A percentile compares a stretch with the other conserved stretches of the same genome.
Evolutionary conservation across 1,140 invertebrate species (phyloP).

Genomic region (Chrysopa pallens): DNA sequence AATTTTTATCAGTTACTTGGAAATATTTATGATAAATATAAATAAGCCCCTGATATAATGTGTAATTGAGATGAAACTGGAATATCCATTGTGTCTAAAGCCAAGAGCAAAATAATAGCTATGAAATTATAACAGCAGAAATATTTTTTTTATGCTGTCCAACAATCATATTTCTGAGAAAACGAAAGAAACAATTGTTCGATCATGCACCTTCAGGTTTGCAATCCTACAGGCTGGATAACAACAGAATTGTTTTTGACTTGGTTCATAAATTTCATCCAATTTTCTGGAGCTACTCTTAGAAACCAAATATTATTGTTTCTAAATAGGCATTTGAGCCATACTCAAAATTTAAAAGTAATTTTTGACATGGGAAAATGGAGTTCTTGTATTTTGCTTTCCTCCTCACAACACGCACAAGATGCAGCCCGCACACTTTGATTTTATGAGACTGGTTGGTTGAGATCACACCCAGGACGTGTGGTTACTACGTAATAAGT

Average conservation of each 20-base stretch:
- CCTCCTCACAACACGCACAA: too few relatives aligned
- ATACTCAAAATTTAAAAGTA: conserved; percentile 14
- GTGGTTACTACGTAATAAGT: too few relatives aligned
- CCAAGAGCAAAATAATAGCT: conserved; percentile 16
- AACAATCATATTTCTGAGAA: conserved; percentile 14
- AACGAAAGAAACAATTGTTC: conserved; percentile 11
- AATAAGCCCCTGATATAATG: conserved; percentile 13
- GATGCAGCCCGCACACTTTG: too few relatives aligned
- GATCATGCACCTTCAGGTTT: conserved; percentile 12
- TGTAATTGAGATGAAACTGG: conserved; percentile 24
- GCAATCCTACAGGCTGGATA: conserved; percentile 18
- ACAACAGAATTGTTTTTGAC: conserved; percentile 15
- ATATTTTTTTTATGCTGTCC: conserved; percentile 21
- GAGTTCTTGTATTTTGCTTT: too few relatives aligned
- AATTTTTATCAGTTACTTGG: too few relatives aligned
- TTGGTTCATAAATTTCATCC: conserved; percentile 17
- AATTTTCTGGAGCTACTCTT: conserved; percentile 8
- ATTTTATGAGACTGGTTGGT: too few relatives aligned
- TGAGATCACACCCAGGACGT: too few relatives aligned
- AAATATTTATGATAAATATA: conserved; percentile 10
- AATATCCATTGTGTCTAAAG: conserved; percentile 21
- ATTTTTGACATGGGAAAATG: conserved; percentile 1
- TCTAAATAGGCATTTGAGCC: conserved; percentile 16
- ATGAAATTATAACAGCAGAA: conserved; percentile 16
- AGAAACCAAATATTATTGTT: conserved; percentile 14